Base-by-base conservation (phyloP, 2,113 vertebrate species). In the Callocephalon fimbriatum region DNA sequence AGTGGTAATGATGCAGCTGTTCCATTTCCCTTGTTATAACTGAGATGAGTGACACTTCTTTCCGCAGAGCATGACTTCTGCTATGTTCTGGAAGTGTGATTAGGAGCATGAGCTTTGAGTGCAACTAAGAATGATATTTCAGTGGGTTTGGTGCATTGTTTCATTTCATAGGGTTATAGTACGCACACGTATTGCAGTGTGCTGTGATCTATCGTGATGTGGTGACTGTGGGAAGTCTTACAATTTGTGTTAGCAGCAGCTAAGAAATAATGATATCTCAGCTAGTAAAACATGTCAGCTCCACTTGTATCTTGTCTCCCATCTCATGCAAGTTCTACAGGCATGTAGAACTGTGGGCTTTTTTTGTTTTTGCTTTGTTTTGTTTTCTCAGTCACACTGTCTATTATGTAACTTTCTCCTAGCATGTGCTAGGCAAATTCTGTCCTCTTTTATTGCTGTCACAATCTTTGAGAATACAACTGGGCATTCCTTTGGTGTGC, bases 161-260 rank as follows among this genome's bases (percentile, higher is more conserved):
- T 38, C 32, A 27, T 51, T 7, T 47, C 12, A 3, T 37, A 31
- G 25, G 10, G 68, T 61, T 67, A 44, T 0, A 26, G 68, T 8
- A 29, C 27, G 0, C 7, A 7, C 16, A 0, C 12, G 1, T 27
- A 61, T 35, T 1, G 2, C 10, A 6, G 51, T 1, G 26, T 32
- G 15, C 78, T 56, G 71, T 0, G 4, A 23, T 88, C 62, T 45
- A 3, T 31, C 0, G 0, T 54, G 84, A 31, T 3, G 6, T 45
- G 54, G 50, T 62, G 45, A 23, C 70, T 37, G 19, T 5, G 67
- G 45, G 42, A 66, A 68, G 35, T 50, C 53, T 71, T 31, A 7
- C 47, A 47, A 1, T 21, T 40, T 27, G 6, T 56, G 56, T n/a
- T 47, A 56, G 70, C 73, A 40, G 14, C 77, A 81, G 62, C 51